Percentiles rank a stretch among this genome's conserved stretches.
Evolutionary conservation across 2,888 invertebrate genomes (phyloP).

Genomic region (Chouioia cunea): DNA sequence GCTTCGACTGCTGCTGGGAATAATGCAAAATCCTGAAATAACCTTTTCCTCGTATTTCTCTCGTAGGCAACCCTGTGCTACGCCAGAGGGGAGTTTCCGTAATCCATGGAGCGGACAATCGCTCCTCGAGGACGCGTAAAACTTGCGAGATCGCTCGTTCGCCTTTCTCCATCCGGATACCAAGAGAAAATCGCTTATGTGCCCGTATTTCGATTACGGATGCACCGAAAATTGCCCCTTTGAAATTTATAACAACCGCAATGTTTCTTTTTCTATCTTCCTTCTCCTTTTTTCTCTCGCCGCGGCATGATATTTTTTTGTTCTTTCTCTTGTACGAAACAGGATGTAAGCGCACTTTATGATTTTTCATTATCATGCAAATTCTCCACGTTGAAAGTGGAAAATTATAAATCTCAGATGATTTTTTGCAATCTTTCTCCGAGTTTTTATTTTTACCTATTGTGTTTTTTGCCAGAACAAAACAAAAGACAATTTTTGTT

Average conservation of each 20-base stretch:
- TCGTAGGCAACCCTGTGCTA: conserved; percentile 46
- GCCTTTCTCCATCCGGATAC: too few species aligned
- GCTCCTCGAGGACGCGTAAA: conserved; percentile 62
- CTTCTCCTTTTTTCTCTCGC: background rate
- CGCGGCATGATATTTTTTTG: too few species aligned
- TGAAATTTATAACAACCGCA: conserved; percentile 32
- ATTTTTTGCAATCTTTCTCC: conserved; percentile 16
- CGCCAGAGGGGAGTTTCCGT: conserved; percentile 39
- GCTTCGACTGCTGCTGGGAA: conserved; percentile 49
- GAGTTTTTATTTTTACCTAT: conserved; percentile 30
- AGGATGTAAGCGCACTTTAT: conserved; percentile 36
- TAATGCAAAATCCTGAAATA: conserved; percentile 58
- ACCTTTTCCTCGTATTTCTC: conserved; percentile 52
- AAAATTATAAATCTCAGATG: conserved; percentile 1
- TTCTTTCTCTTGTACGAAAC: conserved; percentile 7
- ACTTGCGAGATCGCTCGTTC: conserved; percentile 50
- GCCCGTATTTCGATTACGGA: conserved; percentile 47
- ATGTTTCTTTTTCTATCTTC: background rate
- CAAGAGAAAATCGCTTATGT: conserved; percentile 44
- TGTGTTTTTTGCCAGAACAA: background rate
- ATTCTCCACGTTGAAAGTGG: conserved; percentile 29
- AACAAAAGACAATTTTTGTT: too few species aligned
- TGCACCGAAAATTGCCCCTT: conserved; percentile 47
- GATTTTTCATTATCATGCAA: conserved; percentile 48
- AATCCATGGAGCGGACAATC: conserved; percentile 55